Evolutionary conservation across 2,888 invertebrate genomes (phyloP).

Genomic region (Troides helena): DNA sequence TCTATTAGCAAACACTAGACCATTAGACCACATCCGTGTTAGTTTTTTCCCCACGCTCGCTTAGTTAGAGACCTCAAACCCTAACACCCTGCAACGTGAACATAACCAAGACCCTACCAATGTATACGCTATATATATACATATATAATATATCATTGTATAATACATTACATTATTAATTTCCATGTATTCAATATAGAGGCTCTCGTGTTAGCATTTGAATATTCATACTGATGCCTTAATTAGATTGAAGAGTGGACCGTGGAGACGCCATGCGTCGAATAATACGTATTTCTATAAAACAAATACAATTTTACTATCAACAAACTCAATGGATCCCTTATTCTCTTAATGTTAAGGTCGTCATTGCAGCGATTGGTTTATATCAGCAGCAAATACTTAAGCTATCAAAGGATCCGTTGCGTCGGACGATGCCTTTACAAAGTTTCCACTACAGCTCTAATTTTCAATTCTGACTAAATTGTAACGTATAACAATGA

Average conservation of each 20-base stretch:
- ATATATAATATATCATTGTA: no score
- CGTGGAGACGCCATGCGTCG: conserved; percentile 44
- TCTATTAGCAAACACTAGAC: no score
- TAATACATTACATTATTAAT: conserved; percentile 38
- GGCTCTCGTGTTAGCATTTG: conserved; percentile 48
- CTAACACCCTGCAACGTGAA: no score
- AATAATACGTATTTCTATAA: conserved; percentile 37
- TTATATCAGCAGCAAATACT: not conserved
- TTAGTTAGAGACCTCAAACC: no score
- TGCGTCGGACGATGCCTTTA: conserved; percentile 31
- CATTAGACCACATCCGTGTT: no score
- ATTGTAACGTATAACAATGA: no score
- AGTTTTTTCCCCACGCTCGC: no score
- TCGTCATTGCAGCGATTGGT: conserved; percentile 10
- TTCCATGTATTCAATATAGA: conserved; percentile 56
- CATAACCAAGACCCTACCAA: no score
- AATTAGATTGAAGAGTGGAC: conserved; percentile 64
- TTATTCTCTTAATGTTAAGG: conserved; percentile 20
- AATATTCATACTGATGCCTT: conserved; percentile 66
- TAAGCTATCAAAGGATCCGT: conserved; percentile 26
- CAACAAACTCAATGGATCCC: not conserved
- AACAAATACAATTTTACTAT: conserved; percentile 31
- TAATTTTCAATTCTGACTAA: not conserved
- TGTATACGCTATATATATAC: no score
- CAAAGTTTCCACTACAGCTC: conserved; percentile 29